A percentile compares a stretch with the other conserved stretches of the same genome.
Conservation (phyloP, 2,113 vertebrate species). For the zebrafish (Danio rerio) region DNA sequence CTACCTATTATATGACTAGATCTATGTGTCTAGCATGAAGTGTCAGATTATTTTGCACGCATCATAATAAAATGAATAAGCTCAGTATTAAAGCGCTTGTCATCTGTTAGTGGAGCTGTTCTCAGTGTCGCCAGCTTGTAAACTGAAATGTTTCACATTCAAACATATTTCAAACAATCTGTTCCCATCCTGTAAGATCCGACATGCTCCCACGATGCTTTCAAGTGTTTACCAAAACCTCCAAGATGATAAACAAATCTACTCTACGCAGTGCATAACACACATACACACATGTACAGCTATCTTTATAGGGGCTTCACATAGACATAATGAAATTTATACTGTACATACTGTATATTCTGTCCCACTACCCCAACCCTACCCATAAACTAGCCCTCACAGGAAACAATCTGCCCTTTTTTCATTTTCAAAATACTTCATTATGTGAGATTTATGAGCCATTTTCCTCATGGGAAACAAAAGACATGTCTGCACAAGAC, state of each 20-base stretch:
- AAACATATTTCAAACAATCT: slow-evolving; percentile 28
- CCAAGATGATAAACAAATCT: slow-evolving; percentile 12
- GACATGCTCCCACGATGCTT: slow-evolving; percentile 7
- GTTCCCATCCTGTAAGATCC: not conserved
- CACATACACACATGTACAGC: not conserved
- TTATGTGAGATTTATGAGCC: too few relatives aligned
- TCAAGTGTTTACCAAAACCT: slow-evolving; percentile 29
- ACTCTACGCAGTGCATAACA: not conserved
- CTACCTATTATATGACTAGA: too few relatives aligned
- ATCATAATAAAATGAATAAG: not conserved
- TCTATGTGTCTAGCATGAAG: not conserved
- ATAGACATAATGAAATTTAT: too few relatives aligned
- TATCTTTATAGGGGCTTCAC: too few relatives aligned
- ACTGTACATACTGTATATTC: too few relatives aligned
- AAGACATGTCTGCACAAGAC: too few relatives aligned
- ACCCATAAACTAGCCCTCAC: too few relatives aligned
- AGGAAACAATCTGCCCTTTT: too few relatives aligned
- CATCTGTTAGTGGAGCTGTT: not conserved
- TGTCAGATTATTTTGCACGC: not conserved
- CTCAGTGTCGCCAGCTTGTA: not conserved
- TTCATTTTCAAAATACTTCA: too few relatives aligned
- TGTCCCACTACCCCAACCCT: too few relatives aligned
- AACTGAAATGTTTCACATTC: slow-evolving; percentile 10
- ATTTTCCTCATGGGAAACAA: too few relatives aligned
- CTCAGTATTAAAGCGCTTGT: not conserved